A percentile compares a stretch with the other conserved stretches of the same genome.
These are phyloP conservation scores for Ciconia boyciana DNA, from an alignment of 2,113 vertebrate species.

Conservation along the genomic window DNA sequence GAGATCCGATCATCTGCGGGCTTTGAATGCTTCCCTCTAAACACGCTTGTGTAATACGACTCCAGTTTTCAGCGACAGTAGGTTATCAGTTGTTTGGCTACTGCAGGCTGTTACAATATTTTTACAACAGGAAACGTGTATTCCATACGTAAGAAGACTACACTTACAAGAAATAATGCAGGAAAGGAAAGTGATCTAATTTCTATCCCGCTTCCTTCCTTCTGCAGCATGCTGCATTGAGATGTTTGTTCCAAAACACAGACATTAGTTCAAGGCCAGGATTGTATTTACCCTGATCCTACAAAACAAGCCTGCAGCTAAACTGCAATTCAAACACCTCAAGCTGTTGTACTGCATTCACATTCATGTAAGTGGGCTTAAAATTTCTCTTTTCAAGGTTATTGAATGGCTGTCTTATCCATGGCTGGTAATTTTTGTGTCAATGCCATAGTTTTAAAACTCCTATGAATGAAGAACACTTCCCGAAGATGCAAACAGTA, in stretches of 20 bases:
- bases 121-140: conserved; percentile 52
- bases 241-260: conserved; percentile 42
- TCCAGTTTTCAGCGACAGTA: background rate
- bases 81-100: background rate
- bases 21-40: background rate
- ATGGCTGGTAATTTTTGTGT: background rate
- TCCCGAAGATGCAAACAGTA: background rate
- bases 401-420: background rate
- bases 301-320: conserved; percentile 20
- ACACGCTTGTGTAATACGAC: background rate
- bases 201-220: conserved; percentile 56
- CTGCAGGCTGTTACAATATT: background rate
- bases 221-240: background rate
- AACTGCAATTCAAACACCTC: background rate
- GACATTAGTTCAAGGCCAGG: conserved; percentile 40
- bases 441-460: background rate
- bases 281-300: background rate
- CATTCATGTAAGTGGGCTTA: background rate
- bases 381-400: background rate
- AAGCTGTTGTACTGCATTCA: background rate
- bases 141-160: conserved; percentile 20
- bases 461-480: background rate
- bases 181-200: conserved; percentile 49
- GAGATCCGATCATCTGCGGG: background rate
- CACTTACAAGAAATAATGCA: conserved; percentile 40